Evolutionary conservation across 2,113 vertebrate species (phyloP), one percentile per base, ranked within the genome.

Genomic region (Leptobrachium ailaonicum): DNA sequence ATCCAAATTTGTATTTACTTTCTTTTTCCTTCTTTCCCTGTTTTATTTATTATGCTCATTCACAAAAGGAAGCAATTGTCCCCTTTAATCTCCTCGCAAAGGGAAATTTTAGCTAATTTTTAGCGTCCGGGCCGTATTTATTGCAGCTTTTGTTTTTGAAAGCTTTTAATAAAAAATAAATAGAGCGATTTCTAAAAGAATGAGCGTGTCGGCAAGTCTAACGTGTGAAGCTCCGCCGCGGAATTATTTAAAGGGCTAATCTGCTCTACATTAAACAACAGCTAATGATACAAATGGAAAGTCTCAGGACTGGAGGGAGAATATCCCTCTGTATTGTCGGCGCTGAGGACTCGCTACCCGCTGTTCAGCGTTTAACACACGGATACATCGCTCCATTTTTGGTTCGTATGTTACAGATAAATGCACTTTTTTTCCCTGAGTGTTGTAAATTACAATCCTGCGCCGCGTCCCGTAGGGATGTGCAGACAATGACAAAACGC

Each of bases 61-160:
- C 79, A 62, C 54, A 4, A 40, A 41, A 40, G 50, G 45, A 47
- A 43, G 41, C 70, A 20, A 44, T 58, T 47, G 63, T 14, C 71
- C 58, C n/a, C 63, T 62, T 50, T 80, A 75, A 69, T 75, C 72
- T 8, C 79, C 66, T 69, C 43, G 69, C 70, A 20, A 43, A 41
- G 42, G 71, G 78, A 80, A 67, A 80, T 32, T 32, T 32, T 54
- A 68, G 54, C 71, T 62, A 75, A 50, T 75, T 75, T 68, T 74
- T 54, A 50, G 14, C 5, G 44, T 50, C 47, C 47, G 41, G 56
- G 45, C 54, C 12, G 58, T 14, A 60, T 50, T 69, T 44, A 69
- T 77, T 53, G 64, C 54, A 10, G 50, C 5, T 63, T 73, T 79
- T 80, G 71, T 80, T 73, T 73, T 73, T 7, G 13, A 62, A 58